Conservation (phyloP, 1,140 invertebrate species). For the Nasonia vitripennis region DNA sequence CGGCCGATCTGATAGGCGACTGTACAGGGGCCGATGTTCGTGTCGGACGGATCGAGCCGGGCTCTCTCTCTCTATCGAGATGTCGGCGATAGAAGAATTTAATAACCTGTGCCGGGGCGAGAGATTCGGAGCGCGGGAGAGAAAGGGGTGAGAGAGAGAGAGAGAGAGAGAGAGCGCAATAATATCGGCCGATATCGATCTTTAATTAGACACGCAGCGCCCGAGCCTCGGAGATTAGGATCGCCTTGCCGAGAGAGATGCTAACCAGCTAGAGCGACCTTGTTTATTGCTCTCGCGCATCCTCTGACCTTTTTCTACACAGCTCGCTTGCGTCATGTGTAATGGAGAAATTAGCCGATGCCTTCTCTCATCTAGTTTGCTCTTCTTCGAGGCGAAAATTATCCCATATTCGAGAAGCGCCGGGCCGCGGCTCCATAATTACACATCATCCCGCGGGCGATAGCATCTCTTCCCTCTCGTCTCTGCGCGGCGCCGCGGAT, state of each 20-base stretch:
- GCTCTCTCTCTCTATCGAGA: background rate
- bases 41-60: background rate
- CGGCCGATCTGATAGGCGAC: background rate
- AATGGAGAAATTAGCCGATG: conserved; percentile 43
- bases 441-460: background rate
- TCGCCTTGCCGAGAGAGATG: conserved; percentile 24
- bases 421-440: background rate
- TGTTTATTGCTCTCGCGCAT: conserved; percentile 40
- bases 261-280: background rate
- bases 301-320: conserved; percentile 1
- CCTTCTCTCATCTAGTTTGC: conserved; percentile 38
- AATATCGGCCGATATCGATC: conserved; percentile 75
- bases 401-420: background rate
- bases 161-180: conserved; percentile 67
- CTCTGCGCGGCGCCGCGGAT: background rate
- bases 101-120: conserved; percentile 68
- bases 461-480: background rate
- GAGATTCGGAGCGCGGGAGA: background rate
- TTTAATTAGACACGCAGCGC: conserved; percentile 76
- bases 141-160: conserved; percentile 55
- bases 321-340: background rate
- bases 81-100: conserved; percentile 73
- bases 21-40: background rate
- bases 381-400: background rate
- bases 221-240: conserved; percentile 72